phyloP scores from a whole-genome alignment of 2,888 invertebrate genomes.

The Aspidiotus rigidus region DNA sequence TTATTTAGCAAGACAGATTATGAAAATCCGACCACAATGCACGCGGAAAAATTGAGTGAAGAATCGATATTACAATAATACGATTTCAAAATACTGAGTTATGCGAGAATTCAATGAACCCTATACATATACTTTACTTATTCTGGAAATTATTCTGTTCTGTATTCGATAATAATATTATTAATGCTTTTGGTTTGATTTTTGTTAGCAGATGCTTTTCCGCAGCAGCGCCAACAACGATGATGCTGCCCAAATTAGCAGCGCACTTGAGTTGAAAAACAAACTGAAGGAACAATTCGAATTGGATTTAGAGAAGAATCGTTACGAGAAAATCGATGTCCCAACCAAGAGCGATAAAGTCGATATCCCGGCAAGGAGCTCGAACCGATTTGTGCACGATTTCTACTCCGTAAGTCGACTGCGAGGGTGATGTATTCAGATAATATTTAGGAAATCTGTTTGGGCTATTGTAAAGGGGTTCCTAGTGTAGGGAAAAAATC shows the following conservation, averaged over 20 bases:
- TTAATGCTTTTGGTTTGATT: background rate
- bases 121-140: too few species aligned
- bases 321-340: conserved; percentile 77
- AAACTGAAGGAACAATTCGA: conserved; percentile 12
- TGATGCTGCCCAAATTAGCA: background rate
- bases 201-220: background rate
- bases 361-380: conserved; percentile 70
- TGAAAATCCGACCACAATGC: too few species aligned
- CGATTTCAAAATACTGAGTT: too few species aligned
- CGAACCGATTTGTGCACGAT: conserved; percentile 84
- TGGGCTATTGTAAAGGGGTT: too few species aligned
- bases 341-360: conserved; percentile 64
- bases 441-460: too few species aligned
- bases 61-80: too few species aligned
- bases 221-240: background rate
- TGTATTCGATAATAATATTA: background rate
- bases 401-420: conserved; percentile 56
- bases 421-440: too few species aligned
- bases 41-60: too few species aligned
- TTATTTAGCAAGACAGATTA: too few species aligned
- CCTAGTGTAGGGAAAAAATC: too few species aligned
- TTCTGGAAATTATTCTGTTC: background rate
- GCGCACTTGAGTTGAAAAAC: background rate
- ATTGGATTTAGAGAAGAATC: conserved; percentile 59
- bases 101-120: too few species aligned